Evolutionary conservation across 2,888 invertebrate species (phyloP).

Genomic region (Aleiodes alternator): DNA sequence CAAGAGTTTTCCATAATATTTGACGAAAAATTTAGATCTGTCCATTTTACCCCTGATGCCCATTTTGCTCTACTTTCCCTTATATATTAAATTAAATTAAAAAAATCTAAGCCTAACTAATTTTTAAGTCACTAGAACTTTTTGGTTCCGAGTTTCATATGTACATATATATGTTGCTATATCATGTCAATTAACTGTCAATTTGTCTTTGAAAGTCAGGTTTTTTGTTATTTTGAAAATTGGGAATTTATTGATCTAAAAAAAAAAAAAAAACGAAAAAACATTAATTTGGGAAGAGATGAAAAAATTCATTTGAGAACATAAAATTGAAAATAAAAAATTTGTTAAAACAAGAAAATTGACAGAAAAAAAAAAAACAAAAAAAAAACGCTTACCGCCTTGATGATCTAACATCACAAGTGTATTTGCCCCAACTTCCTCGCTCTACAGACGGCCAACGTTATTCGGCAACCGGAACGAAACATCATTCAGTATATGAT

Average conservation of each 20-base stretch:
- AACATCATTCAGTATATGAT: constrained; percentile 68
- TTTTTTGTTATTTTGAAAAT: constrained; percentile 21
- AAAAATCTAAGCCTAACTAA: constrained; percentile 5
- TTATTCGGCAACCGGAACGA: constrained; percentile 64
- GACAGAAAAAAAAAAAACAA: constrained; percentile 44
- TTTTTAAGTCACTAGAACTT: background rate
- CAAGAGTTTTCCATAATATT: too few relatives aligned
- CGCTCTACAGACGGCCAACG: constrained; percentile 84
- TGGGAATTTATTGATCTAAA: constrained; percentile 33
- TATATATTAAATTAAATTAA: background rate
- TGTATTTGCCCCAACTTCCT: constrained; percentile 94
- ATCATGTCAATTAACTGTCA: constrained; percentile 29
- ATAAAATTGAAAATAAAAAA: constrained; percentile 22
- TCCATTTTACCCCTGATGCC: too few relatives aligned
- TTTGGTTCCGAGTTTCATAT: constrained; percentile 25
- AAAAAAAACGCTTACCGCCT: constrained; percentile 87
- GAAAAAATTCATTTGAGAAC: constrained; percentile 17
- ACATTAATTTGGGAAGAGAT: constrained; percentile 15
- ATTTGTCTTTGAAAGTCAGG: constrained; percentile 20
- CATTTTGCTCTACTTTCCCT: too few relatives aligned
- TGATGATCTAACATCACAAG: constrained; percentile 93
- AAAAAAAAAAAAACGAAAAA: constrained; percentile 26
- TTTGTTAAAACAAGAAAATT: constrained; percentile 48
- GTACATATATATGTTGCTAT: constrained; percentile 22
- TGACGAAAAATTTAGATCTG: too few relatives aligned